These are phyloP conservation scores for Tetragnatha montana DNA, from an alignment of 2,888 invertebrate species.

Conservation along the genomic window DNA sequence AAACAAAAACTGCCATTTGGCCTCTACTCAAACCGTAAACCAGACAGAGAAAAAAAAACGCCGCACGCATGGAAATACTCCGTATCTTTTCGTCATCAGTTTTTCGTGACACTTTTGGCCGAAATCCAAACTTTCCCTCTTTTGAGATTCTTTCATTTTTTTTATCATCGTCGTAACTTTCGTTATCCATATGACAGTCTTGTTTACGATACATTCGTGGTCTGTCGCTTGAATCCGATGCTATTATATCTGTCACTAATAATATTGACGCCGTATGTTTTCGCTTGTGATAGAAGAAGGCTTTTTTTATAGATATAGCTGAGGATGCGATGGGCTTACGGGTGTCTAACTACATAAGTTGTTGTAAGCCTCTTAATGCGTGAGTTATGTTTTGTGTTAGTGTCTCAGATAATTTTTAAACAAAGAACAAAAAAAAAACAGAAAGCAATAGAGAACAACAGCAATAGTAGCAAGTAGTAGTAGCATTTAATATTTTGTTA, in stretches of 20 bases:
- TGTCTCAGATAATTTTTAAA: no score
- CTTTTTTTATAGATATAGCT: not conserved
- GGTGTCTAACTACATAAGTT: not conserved
- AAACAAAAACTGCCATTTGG: slow-evolving; percentile 39
- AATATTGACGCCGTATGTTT: not conserved
- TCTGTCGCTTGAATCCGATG: slow-evolving; percentile 2
- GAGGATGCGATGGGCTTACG: not conserved
- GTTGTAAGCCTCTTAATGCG: no score
- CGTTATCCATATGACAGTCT: slow-evolving; percentile 37
- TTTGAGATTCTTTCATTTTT: not conserved
- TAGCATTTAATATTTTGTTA: no score
- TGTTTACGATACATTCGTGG: slow-evolving; percentile 21
- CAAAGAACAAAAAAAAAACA: no score
- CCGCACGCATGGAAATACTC: slow-evolving; percentile 48
- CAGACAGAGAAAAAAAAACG: slow-evolving; percentile 24
- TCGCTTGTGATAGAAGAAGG: not conserved
- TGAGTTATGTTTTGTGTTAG: no score
- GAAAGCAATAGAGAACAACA: no score
- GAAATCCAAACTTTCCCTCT: slow-evolving; percentile 27
- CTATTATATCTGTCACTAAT: not conserved
- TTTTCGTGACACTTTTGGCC: slow-evolving; percentile 20
- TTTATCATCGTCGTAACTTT: not conserved
- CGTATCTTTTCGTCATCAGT: slow-evolving; percentile 34
- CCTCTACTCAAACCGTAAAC: slow-evolving; percentile 21
- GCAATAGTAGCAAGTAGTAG: no score